Evolutionary conservation across 1,140 invertebrate genomes (phyloP).

Genomic region (Hyles vespertilio): DNA sequence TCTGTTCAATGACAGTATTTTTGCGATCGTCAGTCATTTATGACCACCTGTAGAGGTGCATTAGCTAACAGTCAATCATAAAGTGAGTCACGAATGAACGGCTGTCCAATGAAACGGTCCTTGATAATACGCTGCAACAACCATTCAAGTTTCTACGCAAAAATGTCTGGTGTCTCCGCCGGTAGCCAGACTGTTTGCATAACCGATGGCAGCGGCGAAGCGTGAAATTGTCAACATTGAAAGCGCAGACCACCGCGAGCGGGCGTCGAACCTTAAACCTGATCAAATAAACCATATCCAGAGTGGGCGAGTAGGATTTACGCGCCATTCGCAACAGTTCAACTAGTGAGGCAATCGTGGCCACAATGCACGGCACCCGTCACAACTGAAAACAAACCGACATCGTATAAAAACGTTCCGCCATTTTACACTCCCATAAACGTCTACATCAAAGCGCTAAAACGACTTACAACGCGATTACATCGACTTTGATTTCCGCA

Average conservation of each 20-base stretch:
- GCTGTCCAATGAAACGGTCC: no score
- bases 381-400: conserved; percentile 28
- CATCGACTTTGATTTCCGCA: conserved; percentile 21
- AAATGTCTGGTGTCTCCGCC: no score
- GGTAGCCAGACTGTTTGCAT: no score
- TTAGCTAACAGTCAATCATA: no score
- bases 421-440: conserved; percentile 37
- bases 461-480: conserved; percentile 17
- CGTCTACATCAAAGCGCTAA: conserved; percentile 30
- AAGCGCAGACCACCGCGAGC: conserved; percentile 26
- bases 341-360: conserved; percentile 23
- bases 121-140: no score
- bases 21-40: no score
- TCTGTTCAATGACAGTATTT: no score
- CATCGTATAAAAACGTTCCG: conserved; percentile 36
- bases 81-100: no score
- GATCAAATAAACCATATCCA: conserved; percentile 43
- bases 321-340: conserved; percentile 32
- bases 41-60: no score
- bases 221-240: conserved; percentile 43
- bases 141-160: no score
- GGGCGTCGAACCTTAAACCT: conserved; percentile 32
- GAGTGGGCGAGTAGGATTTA: conserved; percentile 31
- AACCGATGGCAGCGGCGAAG: conserved; percentile 6
- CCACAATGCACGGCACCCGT: conserved; percentile 21